Evolutionary conservation across 1,140 invertebrate species (phyloP), one percentile per base, ranked within the genome.

Genomic region (Leptoteleia sp.): DNA sequence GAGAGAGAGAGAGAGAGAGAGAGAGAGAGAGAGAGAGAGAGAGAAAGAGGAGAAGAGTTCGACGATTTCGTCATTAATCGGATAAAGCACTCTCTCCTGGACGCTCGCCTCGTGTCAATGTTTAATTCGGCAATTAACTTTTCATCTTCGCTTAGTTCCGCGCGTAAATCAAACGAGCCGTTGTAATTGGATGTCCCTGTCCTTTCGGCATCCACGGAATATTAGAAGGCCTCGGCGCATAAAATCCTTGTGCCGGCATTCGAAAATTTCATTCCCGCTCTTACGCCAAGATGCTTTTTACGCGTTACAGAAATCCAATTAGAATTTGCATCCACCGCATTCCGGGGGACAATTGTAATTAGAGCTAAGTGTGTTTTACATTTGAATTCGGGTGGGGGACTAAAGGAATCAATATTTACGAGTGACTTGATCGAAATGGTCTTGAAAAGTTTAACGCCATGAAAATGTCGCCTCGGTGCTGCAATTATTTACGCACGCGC

Each of bases 61-160:
- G 4, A 25, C 9, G 17, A 33, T n/a, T 37, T 7, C 8, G 33
- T 37, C 12, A 11, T 40, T n/a, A 33, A 43, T 5, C 3, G 12
- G 9, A 43, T 4, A 48, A 48, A 62, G 27, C 1, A 4, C 11
- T 35, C 11, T 40, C 35, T n/a, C n/a, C n/a, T n/a, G n/a, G n/a
- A 25, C 16, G 19, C 27, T 40, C 35, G 50, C n/a, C 15, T 22
- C 35, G 50, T 40, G 38, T 57, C 38, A 43, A 48, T 27, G 29
- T 48, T 62, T 47, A 61, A 61, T 45, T 61, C 55, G 42, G 9
- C 42, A 22, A 43, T 57, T 57, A 61, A 47, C 11, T 43, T 55
- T 55, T 42, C 37, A 55, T 54, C n/a, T 11, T 17, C 35, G 17
- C 42, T 42, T 31, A 5, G 37, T 31, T 17, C 4, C 31, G 16